These are phyloP conservation scores for Hyposoter dolosus DNA, from an alignment of 2,888 invertebrate species.

Conservation along the genomic window DNA sequence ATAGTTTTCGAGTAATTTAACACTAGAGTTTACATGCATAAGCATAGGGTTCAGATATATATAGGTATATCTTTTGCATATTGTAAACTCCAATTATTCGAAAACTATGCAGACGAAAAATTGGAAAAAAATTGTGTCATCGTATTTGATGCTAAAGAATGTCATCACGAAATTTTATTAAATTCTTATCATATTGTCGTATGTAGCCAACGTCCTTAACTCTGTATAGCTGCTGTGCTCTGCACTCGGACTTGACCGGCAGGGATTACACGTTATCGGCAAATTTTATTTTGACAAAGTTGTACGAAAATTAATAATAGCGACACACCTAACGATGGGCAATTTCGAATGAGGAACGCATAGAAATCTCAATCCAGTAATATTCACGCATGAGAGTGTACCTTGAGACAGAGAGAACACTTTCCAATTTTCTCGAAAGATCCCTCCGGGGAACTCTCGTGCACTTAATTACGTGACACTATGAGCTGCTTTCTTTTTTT, in stretches of 20 bases:
- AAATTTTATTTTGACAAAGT: neutral
- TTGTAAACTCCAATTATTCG: too few relatives aligned
- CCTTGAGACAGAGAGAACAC: conserved; percentile 34
- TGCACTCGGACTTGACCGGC: neutral
- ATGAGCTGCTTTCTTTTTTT: conserved; percentile 58
- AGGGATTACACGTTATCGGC: neutral
- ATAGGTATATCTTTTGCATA: too few relatives aligned
- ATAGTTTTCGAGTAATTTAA: too few relatives aligned
- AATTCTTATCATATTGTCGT: too few relatives aligned
- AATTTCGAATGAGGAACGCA: neutral
- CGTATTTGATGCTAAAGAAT: too few relatives aligned
- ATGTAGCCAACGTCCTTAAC: too few relatives aligned
- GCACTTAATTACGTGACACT: conserved; percentile 60
- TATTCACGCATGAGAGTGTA: conserved; percentile 36
- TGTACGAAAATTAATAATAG: neutral
- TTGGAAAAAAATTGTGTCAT: too few relatives aligned
- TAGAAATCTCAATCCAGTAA: conserved; percentile 32
- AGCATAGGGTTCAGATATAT: too few relatives aligned
- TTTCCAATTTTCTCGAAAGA: conserved; percentile 66
- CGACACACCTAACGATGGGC: conserved; percentile 12
- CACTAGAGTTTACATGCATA: too few relatives aligned
- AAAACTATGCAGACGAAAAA: too few relatives aligned
- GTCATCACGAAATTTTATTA: too few relatives aligned
- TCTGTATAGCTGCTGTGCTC: neutral
- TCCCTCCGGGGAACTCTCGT: conserved; percentile 29